Conservation (phyloP, 2,888 invertebrate genomes). For the Sarcophaga rosellei region DNA sequence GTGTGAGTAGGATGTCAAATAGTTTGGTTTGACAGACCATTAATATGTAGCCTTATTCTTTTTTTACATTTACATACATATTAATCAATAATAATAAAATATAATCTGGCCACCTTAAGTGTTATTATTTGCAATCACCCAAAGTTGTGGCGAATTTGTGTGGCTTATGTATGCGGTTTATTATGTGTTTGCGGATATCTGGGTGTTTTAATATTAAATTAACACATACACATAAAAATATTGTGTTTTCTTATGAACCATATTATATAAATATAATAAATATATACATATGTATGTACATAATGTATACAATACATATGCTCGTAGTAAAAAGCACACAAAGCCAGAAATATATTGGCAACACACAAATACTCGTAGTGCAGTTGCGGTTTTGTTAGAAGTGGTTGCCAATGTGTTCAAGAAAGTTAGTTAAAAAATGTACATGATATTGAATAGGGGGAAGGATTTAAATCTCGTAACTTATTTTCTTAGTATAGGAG, state of each 20-base stretch:
- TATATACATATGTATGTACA: neutral
- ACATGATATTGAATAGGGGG: too few species aligned
- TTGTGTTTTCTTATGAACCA: too few species aligned
- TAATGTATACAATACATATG: slow-evolving; percentile 13
- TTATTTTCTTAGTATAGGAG: too few species aligned
- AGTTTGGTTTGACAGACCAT: too few species aligned
- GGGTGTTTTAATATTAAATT: neutral
- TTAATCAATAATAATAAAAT: too few species aligned
- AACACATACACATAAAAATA: neutral
- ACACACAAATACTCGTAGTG: slow-evolving; percentile 16
- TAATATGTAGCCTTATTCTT: too few species aligned
- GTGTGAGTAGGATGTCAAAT: too few species aligned
- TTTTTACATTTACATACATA: too few species aligned
- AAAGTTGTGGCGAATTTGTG: slow-evolving; percentile 43
- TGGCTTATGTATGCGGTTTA: slow-evolving; percentile 34
- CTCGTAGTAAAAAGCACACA: slow-evolving; percentile 29
- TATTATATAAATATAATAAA: neutral
- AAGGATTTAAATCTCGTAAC: too few species aligned
- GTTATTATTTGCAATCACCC: slow-evolving; percentile 40
- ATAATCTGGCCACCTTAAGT: slow-evolving; percentile 15
- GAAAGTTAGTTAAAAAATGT: neutral
- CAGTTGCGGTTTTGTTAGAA: slow-evolving; percentile 9
- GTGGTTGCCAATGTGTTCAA: neutral
- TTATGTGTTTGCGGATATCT: slow-evolving; percentile 33
- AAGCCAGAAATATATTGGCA: slow-evolving; percentile 2